Evolutionary conservation across 2,888 invertebrate species (phyloP).

Genomic region (Acheta domesticus): DNA sequence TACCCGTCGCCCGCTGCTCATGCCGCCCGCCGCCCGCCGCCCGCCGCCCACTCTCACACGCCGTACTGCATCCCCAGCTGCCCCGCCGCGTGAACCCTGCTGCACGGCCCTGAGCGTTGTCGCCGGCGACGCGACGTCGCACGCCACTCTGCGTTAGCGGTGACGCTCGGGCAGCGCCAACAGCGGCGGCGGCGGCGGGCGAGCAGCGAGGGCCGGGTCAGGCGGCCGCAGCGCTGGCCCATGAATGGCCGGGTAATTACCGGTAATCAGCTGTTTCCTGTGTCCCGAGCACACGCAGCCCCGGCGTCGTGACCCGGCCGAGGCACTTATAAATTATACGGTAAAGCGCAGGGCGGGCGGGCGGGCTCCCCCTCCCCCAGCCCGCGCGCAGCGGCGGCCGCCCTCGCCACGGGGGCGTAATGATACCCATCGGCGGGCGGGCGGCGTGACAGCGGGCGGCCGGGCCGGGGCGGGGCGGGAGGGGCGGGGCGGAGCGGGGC

Average conservation of each 20-base stretch:
- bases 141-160: too few species aligned
- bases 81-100: too few species aligned
- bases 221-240: not conserved
- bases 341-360: not conserved
- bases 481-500: not conserved
- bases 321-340: constrained; percentile 9
- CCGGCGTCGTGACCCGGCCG: constrained; percentile 9
- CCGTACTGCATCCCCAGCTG: too few species aligned
- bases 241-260: constrained; percentile 18
- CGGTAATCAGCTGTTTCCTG: constrained; percentile 10
- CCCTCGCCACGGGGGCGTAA: not conserved
- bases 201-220: not conserved
- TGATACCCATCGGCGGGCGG: not conserved
- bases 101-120: too few species aligned
- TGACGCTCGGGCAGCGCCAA: too few species aligned
- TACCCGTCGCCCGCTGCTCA: too few species aligned
- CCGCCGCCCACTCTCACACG: too few species aligned
- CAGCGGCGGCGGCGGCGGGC: too few species aligned
- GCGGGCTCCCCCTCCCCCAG: too few species aligned
- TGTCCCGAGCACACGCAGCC: constrained; percentile 9
- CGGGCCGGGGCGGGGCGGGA: not conserved
- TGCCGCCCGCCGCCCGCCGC: too few species aligned
- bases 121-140: too few species aligned
- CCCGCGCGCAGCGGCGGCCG: not conserved
- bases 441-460: not conserved